Percentiles rank a stretch among this genome's conserved stretches.
Evolutionary conservation across 1,140 invertebrate species (phyloP).

Genomic region (Zophobas morio): DNA sequence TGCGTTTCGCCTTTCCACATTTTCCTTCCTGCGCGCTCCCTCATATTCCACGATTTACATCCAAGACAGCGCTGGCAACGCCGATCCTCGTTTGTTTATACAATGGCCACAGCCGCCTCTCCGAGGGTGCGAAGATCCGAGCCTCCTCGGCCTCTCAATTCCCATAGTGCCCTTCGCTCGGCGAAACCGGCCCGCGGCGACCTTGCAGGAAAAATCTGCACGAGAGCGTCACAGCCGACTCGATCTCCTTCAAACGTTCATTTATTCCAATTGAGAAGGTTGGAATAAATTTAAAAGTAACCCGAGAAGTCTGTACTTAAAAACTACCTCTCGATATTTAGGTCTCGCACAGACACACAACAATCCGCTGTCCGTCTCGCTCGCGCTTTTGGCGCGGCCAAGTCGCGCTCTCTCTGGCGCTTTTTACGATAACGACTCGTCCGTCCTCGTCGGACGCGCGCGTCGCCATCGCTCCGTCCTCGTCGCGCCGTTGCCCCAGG

Average conservation of each 20-base stretch:
- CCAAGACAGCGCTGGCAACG: too few species aligned
- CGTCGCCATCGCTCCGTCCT: not conserved
- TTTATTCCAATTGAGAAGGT: conserved; percentile 47
- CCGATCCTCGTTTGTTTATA: too few species aligned
- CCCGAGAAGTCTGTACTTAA: conserved; percentile 47
- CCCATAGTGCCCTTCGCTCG: not conserved
- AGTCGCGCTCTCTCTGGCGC: not conserved
- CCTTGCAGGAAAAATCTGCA: conserved; percentile 7
- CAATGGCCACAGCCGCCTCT: too few species aligned
- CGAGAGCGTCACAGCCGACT: not conserved
- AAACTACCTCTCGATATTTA: conserved; percentile 41
- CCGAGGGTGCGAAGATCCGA: too few species aligned
- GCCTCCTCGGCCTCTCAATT: not conserved
- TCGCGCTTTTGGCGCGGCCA: not conserved
- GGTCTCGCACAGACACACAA: conserved; percentile 25
- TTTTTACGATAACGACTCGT: conserved; percentile 18
- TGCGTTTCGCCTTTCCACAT: too few species aligned
- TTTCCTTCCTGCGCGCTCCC: too few species aligned
- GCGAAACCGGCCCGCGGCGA: not conserved
- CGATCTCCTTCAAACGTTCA: conserved; percentile 39
- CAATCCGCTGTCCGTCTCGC: conserved; percentile 16
- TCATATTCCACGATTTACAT: too few species aligned
- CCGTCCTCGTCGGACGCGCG: not conserved
- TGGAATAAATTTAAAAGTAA: conserved; percentile 49
- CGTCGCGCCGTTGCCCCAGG: conserved; percentile 25